phyloP scores from a whole-genome alignment of 2,888 invertebrate species.

The Agonopterix arenella region DNA sequence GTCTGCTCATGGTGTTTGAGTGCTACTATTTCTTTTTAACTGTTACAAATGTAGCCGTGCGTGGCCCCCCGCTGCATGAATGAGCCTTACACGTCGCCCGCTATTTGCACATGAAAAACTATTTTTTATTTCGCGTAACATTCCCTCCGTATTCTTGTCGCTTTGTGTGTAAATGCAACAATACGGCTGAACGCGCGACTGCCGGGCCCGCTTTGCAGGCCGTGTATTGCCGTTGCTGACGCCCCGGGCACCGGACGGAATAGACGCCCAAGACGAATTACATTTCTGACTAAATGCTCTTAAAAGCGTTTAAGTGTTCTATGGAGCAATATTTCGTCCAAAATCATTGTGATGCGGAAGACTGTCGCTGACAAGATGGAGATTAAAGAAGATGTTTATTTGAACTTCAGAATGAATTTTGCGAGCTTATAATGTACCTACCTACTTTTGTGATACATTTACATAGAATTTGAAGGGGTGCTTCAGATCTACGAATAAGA shows the following conservation, averaged over 20 bases:
- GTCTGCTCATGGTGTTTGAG: too few species aligned
- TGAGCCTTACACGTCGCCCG: constrained; percentile 2
- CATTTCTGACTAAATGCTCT: constrained; percentile 12
- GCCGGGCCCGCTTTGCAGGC: constrained; percentile 1
- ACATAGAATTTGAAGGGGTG: too few species aligned
- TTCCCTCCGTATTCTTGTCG: constrained; percentile 1
- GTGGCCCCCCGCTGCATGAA: not conserved
- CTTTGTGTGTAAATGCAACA: constrained; percentile 3
- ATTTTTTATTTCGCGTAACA: constrained; percentile 1
- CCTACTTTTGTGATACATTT: too few species aligned
- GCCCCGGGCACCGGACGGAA: not conserved
- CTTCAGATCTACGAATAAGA: too few species aligned
- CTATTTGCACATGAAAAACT: constrained; percentile 6
- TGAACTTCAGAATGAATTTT: too few species aligned
- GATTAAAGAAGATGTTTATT: too few species aligned
- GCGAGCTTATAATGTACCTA: too few species aligned
- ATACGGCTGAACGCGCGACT: constrained; percentile 1
- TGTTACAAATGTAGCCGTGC: not conserved
- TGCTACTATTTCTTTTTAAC: too few species aligned
- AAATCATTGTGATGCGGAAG: too few species aligned
- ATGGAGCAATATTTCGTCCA: not conserved
- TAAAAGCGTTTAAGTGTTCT: constrained; percentile 14
- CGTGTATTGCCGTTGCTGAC: not conserved
- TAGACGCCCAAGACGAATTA: not conserved
- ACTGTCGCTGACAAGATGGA: too few species aligned